phyloP scores from a whole-genome alignment of 2,797 vertebrate species.

The Microtus agrestis region DNA sequence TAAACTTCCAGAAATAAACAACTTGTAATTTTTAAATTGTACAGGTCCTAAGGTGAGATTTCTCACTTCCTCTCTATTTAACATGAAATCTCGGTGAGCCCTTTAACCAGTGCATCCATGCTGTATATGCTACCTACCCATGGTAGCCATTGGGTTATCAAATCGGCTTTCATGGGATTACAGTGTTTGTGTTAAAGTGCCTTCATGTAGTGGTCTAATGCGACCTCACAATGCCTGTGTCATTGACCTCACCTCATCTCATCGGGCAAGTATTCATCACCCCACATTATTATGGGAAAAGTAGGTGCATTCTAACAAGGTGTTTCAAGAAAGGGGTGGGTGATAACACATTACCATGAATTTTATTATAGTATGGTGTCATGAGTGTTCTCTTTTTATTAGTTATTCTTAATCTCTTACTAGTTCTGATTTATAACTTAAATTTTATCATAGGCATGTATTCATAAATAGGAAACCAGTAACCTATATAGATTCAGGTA shows the following conservation, averaged over 20 bases:
- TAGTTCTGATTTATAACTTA: not conserved
- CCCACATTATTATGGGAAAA: not conserved
- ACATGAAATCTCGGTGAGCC: not conserved
- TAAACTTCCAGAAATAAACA: not conserved
- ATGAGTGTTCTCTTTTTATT: not conserved
- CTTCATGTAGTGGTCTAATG: not conserved
- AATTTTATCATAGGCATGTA: not conserved
- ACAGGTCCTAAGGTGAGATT: not conserved
- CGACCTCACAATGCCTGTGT: not conserved
- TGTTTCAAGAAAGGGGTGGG: not conserved
- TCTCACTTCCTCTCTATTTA: not conserved
- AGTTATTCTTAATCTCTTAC: not conserved
- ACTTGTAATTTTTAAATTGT: not conserved
- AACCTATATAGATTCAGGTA: not conserved
- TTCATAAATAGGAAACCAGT: not conserved
- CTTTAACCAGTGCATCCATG: not conserved
- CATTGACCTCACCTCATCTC: not conserved
- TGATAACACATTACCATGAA: not conserved
- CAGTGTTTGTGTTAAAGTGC: not conserved
- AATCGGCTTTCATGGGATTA: fast-evolving
- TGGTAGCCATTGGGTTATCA: too few relatives aligned
- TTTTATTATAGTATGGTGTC: not conserved
- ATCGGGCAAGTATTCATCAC: not conserved
- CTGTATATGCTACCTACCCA: not conserved
- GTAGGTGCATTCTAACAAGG: not conserved